Evolutionary conservation across 2,888 invertebrate genomes (phyloP).

Genomic region (Nymphalis c-album): DNA sequence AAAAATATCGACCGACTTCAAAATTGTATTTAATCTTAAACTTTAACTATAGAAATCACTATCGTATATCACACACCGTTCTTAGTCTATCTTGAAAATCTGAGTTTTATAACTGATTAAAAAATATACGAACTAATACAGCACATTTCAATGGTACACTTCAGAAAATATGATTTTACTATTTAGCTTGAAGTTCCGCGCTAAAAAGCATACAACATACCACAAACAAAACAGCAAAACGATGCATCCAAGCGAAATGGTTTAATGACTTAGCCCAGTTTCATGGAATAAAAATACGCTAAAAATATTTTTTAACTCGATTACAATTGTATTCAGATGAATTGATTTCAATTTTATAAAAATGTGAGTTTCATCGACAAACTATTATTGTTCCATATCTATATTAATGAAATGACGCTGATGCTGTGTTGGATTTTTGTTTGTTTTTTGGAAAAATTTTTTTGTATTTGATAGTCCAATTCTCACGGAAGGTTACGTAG

Average conservation of each 20-base stretch:
- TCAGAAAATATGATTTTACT: background rate
- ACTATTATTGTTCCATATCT: too few relatives aligned
- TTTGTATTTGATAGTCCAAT: too few relatives aligned
- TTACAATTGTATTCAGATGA: background rate
- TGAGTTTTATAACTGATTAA: background rate
- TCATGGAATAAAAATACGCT: conserved; percentile 3
- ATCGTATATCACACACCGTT: background rate
- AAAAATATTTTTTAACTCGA: conserved; percentile 2
- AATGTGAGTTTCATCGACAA: too few relatives aligned
- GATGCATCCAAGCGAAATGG: conserved; percentile 8
- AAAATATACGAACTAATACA: background rate
- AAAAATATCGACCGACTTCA: too few relatives aligned
- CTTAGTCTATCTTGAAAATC: background rate
- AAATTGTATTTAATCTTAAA: too few relatives aligned
- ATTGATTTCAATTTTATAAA: background rate
- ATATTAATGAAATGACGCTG: too few relatives aligned
- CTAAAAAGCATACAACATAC: background rate
- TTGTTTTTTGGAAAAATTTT: too few relatives aligned
- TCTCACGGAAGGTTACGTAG: too few relatives aligned
- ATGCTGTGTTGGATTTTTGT: too few relatives aligned
- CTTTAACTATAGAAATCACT: too few relatives aligned
- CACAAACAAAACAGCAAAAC: conserved; percentile 3
- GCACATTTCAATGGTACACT: background rate
- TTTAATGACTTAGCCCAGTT: conserved; percentile 25
- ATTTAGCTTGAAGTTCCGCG: conserved; percentile 5